Evolutionary conservation across 2,797 vertebrate species (phyloP).

Genomic region (Hirundo rustica): DNA sequence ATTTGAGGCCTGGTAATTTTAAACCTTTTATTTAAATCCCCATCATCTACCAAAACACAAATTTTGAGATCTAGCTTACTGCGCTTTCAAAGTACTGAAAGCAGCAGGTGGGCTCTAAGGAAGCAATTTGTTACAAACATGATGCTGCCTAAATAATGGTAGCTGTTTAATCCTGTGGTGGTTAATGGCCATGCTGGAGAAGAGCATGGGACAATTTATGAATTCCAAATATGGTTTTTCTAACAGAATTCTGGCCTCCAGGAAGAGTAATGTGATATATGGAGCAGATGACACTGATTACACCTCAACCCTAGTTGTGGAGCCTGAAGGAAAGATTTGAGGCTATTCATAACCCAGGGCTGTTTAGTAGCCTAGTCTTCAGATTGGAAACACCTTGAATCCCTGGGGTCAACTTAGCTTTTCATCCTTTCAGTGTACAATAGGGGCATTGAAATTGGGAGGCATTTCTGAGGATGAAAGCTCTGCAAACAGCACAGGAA

Average conservation of each 20-base stretch:
- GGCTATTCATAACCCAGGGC: neutral
- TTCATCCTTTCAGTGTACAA: neutral
- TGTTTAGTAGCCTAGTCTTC: neutral
- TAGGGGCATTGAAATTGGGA: neutral
- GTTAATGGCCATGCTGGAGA: slow-evolving; percentile 8
- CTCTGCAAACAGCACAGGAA: neutral
- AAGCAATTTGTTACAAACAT: slow-evolving; percentile 42
- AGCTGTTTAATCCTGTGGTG: slow-evolving; percentile 2
- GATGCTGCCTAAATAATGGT: slow-evolving; percentile 20
- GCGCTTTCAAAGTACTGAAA: slow-evolving; percentile 24
- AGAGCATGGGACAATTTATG: neutral
- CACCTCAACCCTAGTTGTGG: neutral
- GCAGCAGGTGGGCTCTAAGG: slow-evolving; percentile 54
- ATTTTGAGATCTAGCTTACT: neutral
- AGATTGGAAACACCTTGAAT: slow-evolving; percentile 9
- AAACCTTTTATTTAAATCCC: slow-evolving; percentile 58
- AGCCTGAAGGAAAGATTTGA: neutral
- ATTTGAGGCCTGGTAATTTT: slow-evolving; percentile 39
- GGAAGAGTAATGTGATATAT: slow-evolving; percentile 2
- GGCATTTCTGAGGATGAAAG: slow-evolving; percentile 2
- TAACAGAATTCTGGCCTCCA: neutral
- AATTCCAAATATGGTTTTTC: neutral
- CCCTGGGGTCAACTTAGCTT: neutral
- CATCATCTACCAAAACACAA: slow-evolving; percentile 42
- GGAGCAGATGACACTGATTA: neutral